A percentile compares a stretch with the other conserved stretches of the same genome.
Conservation (phyloP, 2,113 vertebrate species). For the Epinephelus lanceolatus region DNA sequence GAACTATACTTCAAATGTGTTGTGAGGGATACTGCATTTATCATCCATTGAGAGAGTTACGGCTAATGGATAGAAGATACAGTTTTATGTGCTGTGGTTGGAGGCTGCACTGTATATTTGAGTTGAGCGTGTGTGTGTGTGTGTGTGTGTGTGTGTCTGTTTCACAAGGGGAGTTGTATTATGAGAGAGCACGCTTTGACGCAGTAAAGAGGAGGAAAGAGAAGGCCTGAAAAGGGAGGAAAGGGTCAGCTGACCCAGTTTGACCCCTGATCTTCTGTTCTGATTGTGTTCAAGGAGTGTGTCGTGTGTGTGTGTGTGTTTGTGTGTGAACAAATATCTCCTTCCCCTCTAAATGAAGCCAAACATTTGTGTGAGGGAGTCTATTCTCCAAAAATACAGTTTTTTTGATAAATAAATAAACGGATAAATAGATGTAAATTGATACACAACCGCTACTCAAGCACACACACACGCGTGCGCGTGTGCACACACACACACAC, state of each 20-base stretch:
- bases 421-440: constrained; percentile 20
- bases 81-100: constrained; percentile 65
- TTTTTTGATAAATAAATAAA: constrained; percentile 41
- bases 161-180: constrained; percentile 71
- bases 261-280: constrained; percentile 83
- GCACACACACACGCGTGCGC: constrained; percentile 1
- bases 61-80: constrained; percentile 72
- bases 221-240: constrained; percentile 75
- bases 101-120: constrained; percentile 57
- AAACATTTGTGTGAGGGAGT: constrained; percentile 64
- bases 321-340: constrained; percentile 40
- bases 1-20: constrained; percentile 67
- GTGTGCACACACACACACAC: too few species aligned
- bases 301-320: constrained; percentile 29
- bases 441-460: constrained; percentile 9
- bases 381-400: constrained; percentile 55
- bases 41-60: constrained; percentile 69
- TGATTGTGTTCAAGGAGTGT: constrained; percentile 69
- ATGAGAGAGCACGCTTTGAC: constrained; percentile 66
- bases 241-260: constrained; percentile 74
- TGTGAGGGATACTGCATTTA: constrained; percentile 65
- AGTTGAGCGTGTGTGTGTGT: constrained; percentile 39
- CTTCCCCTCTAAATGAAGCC: constrained; percentile 51
- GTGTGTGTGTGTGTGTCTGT: constrained; percentile 38
- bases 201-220: constrained; percentile 73